These are phyloP conservation scores for Musca domestica DNA, from an alignment of 1,140 invertebrate species.

Conservation along the genomic window DNA sequence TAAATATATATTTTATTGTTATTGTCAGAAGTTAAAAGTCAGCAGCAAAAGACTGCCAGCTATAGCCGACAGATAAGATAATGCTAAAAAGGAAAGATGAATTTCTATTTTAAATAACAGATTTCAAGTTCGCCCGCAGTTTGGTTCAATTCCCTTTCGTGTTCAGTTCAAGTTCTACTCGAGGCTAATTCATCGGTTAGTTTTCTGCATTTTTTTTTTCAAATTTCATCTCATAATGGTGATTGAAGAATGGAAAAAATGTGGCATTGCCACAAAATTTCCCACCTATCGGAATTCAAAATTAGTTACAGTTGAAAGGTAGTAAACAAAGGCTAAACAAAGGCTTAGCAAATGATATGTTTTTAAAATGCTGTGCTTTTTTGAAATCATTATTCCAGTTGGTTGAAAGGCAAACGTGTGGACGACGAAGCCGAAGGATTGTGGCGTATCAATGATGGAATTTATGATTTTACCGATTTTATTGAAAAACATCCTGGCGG, in stretches of 20 bases:
- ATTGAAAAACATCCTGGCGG: slow-evolving; percentile 68
- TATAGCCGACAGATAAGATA: no score
- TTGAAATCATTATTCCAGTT: slow-evolving; percentile 35
- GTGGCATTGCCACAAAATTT: slow-evolving; percentile 47
- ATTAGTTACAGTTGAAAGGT: slow-evolving; percentile 39
- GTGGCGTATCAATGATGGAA: slow-evolving; percentile 67
- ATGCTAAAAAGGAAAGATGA: no score
- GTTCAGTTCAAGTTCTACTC: no score
- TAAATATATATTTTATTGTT: no score
- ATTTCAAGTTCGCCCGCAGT: no score
- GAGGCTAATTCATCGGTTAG: no score
- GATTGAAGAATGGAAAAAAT: slow-evolving; percentile 45
- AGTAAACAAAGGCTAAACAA: not conserved
- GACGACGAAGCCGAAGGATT: slow-evolving; percentile 66
- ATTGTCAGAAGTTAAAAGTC: no score
- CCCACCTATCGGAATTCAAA: slow-evolving; percentile 44
- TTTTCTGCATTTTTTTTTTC: no score
- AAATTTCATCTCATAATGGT: slow-evolving; percentile 35
- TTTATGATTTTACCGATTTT: slow-evolving; percentile 69
- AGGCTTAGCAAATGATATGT: not conserved
- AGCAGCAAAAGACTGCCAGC: no score
- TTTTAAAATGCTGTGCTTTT: not conserved
- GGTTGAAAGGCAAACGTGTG: slow-evolving; percentile 60
- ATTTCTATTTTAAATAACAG: no score
- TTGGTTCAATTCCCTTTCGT: no score